A percentile compares a stretch with the other conserved stretches of the same genome.
Conservation (phyloP, 2,888 invertebrate species). For the Ectobius pallidus region DNA sequence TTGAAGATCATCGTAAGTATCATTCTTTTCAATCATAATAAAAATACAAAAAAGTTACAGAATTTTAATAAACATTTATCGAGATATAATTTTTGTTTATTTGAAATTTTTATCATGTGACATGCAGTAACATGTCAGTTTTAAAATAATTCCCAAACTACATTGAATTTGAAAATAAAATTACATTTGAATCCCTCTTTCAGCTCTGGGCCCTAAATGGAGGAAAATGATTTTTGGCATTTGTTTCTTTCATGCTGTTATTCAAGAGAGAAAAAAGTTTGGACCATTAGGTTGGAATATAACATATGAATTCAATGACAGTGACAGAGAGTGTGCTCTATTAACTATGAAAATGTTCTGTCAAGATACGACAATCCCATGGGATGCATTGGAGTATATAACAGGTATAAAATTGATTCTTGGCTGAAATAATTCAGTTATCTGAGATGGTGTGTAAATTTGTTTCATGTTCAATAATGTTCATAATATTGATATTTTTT, state of each 20-base stretch:
- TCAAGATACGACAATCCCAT: slow-evolving; percentile 68
- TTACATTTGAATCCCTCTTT: slow-evolving; percentile 39
- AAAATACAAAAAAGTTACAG: neutral
- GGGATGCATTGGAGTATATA: slow-evolving; percentile 89
- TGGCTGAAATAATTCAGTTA: too few species aligned
- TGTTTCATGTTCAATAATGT: too few species aligned
- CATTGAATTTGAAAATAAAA: too few species aligned
- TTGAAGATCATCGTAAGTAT: slow-evolving; percentile 74
- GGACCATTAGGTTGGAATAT: slow-evolving; percentile 94
- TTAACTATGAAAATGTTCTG: slow-evolving; percentile 88
- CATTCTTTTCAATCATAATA: neutral
- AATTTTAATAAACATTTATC: too few species aligned
- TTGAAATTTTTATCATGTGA: neutral
- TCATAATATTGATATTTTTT: slow-evolving; percentile 41
- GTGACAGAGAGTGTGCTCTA: slow-evolving; percentile 88
- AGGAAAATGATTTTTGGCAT: slow-evolving; percentile 77
- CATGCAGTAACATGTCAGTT: too few species aligned
- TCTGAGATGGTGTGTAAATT: too few species aligned
- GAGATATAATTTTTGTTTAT: too few species aligned
- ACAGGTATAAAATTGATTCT: slow-evolving; percentile 72
- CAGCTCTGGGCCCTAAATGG: slow-evolving; percentile 71
- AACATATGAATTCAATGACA: slow-evolving; percentile 90
- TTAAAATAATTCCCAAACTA: too few species aligned
- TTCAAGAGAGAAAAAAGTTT: slow-evolving; percentile 92
- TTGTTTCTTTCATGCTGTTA: slow-evolving; percentile 91